Percentiles rank a stretch among this genome's conserved stretches.
phyloP scores from a whole-genome alignment of 2,888 invertebrate species.

The Brachycybe producta region DNA sequence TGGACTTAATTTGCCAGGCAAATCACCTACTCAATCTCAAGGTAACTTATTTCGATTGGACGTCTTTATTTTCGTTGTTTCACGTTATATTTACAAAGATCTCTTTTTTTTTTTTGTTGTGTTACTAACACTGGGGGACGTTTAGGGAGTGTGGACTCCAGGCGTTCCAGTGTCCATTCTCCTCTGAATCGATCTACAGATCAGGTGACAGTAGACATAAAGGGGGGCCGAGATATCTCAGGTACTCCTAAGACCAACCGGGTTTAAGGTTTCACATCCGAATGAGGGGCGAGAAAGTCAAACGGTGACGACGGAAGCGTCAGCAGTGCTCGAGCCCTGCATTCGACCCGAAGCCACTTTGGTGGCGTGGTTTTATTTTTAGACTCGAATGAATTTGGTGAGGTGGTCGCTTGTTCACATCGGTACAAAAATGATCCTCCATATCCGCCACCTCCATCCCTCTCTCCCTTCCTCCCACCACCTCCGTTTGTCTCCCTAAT shows the following conservation, averaged over 20 bases:
- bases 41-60: neutral
- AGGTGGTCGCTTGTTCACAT: neutral
- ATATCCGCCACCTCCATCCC: too few relatives aligned
- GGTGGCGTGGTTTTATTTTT: neutral
- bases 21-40: conserved; percentile 18
- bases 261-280: too few relatives aligned
- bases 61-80: neutral
- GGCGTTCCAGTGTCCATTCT: conserved; percentile 10
- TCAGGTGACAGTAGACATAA: conserved; percentile 10
- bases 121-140: conserved; percentile 2
- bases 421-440: neutral
- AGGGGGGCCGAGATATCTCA: neutral
- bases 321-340: neutral
- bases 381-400: neutral
- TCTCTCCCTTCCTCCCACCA: too few relatives aligned
- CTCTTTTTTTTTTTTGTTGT: neutral
- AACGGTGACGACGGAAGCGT: neutral
- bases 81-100: neutral
- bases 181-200: conserved; percentile 8
- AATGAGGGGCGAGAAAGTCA: too few relatives aligned
- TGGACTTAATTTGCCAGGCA: conserved; percentile 18
- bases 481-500: too few relatives aligned
- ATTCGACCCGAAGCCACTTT: too few relatives aligned
- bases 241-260: neutral
- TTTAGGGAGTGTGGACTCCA: conserved; percentile 6